Base-by-base conservation (phyloP, 64 coral and sea anemone genomes). In the Acropora yongei region DNA sequence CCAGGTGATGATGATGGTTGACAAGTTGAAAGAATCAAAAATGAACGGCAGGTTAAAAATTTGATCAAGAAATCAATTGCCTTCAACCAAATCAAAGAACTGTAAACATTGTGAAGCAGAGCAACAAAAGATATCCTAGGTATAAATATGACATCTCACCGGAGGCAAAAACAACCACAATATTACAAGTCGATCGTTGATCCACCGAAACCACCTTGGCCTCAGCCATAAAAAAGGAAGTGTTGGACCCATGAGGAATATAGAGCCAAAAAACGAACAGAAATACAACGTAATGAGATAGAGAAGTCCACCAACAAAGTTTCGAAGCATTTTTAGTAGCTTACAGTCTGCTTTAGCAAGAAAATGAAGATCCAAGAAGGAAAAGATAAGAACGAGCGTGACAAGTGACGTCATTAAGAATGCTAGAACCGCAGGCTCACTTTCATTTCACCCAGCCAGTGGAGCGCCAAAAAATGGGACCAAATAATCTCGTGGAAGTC, bases 141-240 rank as follows among this genome's bases (percentile, higher is more conserved):
- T 30, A 30, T 30, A 30, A 30, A 30, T 30, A 30, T 30, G 30
- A 30, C 30, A 30, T 45, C 93, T 95, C 79, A 95, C 93, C 73
- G 88, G 80, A 3, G 93, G 93, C 9, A 95, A 57, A 42, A 78
- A 41, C 17, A 95, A 72, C 93, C 93, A 95, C 12, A 58, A 77
- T 5, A 42, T 51, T 71, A 90, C 69, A 16, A 74, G 13, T 45
- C 66, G 88, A 63, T 95, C 93, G 9, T 83, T 86, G 39, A 71
- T 18, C 79, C 88, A 91, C 42, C 93, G 93, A 87, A 95, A 95
- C 93, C 93, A 95, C 41, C 47, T 51, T 8, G 93, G 93, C 9
- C 77, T 74, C 53, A 50, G 53, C 13, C 89, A 80, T 9, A 95
- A 67, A 17, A 95, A 82, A 0, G 88, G 93, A 13, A 95, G 11